phyloP scores from a whole-genome alignment of 2,113 vertebrate genomes.

The Motacilla tschutschensis region DNA sequence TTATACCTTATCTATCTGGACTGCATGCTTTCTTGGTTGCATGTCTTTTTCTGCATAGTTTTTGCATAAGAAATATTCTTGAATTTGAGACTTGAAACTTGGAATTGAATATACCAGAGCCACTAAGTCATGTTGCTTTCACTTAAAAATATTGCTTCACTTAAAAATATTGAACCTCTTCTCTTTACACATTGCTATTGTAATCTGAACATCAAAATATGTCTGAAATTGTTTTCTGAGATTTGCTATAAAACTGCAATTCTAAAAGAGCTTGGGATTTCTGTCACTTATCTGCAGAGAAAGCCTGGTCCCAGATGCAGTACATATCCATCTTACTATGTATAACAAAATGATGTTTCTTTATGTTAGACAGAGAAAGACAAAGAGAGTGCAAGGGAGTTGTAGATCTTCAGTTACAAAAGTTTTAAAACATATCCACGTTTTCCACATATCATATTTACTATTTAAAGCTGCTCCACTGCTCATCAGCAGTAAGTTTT shows the following conservation, averaged over 20 bases:
- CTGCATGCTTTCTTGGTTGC: background rate
- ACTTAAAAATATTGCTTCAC: background rate
- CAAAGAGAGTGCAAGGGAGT: background rate
- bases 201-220: conserved; percentile 3
- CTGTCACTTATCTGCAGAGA: background rate
- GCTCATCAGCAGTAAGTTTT: background rate
- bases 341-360: background rate
- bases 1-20: background rate
- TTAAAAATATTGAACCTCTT: background rate
- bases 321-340: background rate
- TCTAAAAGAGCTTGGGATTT: background rate
- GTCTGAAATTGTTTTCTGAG: background rate
- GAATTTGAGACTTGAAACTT: background rate
- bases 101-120: background rate
- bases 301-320: background rate
- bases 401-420: background rate
- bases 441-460: background rate
- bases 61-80: background rate
- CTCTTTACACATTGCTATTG: background rate
- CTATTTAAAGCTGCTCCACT: background rate
- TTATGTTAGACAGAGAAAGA: background rate
- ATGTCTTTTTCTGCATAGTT: background rate
- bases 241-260: background rate
- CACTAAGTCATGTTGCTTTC: background rate
- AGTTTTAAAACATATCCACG: background rate